Conservation (phyloP, 2,113 vertebrate species). For the Donacobius atricapilla region DNA sequence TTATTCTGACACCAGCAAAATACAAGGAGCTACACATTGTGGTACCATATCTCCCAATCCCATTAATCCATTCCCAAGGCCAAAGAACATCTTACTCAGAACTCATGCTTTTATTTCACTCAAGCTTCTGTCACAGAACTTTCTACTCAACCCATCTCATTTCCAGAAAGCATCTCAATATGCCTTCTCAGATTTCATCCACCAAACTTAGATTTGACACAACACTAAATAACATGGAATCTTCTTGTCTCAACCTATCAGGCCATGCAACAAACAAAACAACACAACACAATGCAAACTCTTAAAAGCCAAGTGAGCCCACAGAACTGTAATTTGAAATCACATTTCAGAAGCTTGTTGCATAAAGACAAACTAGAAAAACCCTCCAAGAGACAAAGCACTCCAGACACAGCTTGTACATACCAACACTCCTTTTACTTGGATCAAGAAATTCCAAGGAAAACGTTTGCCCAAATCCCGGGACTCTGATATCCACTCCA, state of each 20-base stretch:
- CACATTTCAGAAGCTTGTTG: neutral
- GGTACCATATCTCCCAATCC: too few relatives aligned
- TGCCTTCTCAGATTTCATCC: neutral
- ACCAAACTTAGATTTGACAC: neutral
- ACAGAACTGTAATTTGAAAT: neutral
- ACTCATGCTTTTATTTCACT: neutral
- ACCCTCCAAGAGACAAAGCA: neutral
- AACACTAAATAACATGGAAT: neutral
- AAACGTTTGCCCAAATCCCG: conserved; percentile 90
- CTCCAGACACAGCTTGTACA: conserved; percentile 48
- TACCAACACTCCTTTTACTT: conserved; percentile 88
- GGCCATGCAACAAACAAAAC: neutral
- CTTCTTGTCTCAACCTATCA: neutral
- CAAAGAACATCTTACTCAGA: neutral
- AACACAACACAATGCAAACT: neutral
- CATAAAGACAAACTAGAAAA: neutral
- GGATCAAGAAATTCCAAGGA: conserved; percentile 94
- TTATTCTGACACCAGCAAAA: neutral
- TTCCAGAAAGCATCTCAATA: neutral
- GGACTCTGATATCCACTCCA: conserved; percentile 88
- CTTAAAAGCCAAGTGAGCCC: neutral
- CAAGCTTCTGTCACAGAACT: neutral
- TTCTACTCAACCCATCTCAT: neutral
- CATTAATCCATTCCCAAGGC: neutral
- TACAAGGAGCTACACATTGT: neutral